Evolutionary conservation across 2,113 vertebrate genomes (phyloP).

Genomic region (Dissostichus mawsoni): DNA sequence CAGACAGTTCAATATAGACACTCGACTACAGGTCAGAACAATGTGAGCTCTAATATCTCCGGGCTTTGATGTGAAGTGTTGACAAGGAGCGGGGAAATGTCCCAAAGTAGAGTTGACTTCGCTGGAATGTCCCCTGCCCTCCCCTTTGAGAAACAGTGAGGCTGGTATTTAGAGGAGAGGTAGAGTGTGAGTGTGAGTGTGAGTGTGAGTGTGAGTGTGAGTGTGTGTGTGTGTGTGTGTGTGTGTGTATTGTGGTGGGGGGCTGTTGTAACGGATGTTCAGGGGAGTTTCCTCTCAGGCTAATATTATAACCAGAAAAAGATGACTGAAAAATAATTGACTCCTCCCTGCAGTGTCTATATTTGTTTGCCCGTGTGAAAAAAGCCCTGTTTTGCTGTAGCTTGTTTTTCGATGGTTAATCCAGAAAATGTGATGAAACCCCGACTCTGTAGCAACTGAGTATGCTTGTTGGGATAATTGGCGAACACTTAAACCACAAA

Average conservation of each 20-base stretch:
- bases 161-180: slow-evolving; percentile 49
- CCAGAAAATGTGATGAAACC: slow-evolving; percentile 1
- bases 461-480: background rate
- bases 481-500: background rate
- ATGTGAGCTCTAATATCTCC: slow-evolving; percentile 11
- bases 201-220: slow-evolving; percentile 17
- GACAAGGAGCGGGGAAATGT: slow-evolving; percentile 18
- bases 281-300: slow-evolving; percentile 8
- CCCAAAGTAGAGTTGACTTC: slow-evolving; percentile 71
- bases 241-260: background rate
- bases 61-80: slow-evolving; percentile 11
- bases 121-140: slow-evolving; percentile 61
- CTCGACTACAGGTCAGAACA: slow-evolving; percentile 1
- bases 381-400: background rate
- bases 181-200: slow-evolving; percentile 14
- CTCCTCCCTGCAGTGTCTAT: background rate
- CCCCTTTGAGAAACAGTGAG: slow-evolving; percentile 39
- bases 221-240: slow-evolving; percentile 21
- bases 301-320: slow-evolving; percentile 14
- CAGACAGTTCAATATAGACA: slow-evolving; percentile 1
- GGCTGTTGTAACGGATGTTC: slow-evolving; percentile 6
- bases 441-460: background rate
- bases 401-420: background rate
- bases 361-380: too few species aligned
- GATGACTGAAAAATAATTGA: background rate